Evolutionary conservation across 1,140 invertebrate species (phyloP).

Genomic region (Mylabris phalerata): DNA sequence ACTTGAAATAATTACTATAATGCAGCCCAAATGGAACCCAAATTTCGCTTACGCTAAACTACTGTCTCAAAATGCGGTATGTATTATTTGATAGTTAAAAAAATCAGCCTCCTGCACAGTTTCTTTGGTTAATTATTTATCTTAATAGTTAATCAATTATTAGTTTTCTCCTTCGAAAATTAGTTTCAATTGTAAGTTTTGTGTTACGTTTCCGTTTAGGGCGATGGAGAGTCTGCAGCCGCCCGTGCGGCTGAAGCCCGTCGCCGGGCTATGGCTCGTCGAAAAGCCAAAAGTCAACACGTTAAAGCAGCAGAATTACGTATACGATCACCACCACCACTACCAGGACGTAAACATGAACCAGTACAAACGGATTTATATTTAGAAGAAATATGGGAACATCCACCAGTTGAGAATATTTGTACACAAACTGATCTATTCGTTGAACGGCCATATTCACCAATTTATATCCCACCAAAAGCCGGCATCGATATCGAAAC

Average conservation of each 20-base stretch:
- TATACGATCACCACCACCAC: conserved; percentile 57
- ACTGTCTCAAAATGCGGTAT: conserved; percentile 40
- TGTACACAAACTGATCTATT: conserved; percentile 83
- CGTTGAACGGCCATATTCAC: conserved; percentile 68
- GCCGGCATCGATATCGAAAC: conserved; percentile 71
- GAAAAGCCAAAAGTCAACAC: conserved; percentile 47
- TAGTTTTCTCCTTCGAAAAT: too few species aligned
- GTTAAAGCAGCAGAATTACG: conserved; percentile 32
- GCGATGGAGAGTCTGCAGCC: conserved; percentile 52
- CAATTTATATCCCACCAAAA: conserved; percentile 68
- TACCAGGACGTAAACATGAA: conserved; percentile 72
- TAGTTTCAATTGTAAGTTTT: too few species aligned
- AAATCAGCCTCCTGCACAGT: neutral
- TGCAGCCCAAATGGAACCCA: conserved; percentile 46
- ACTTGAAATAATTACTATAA: conserved; percentile 6
- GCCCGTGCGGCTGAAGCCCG: conserved; percentile 54
- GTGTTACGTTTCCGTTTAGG: conserved; percentile 35
- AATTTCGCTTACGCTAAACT: conserved; percentile 46
- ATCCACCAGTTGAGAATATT: conserved; percentile 63
- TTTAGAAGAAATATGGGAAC: conserved; percentile 71
- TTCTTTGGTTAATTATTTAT: neutral
- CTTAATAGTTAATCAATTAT: neutral
- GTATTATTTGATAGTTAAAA: conserved; percentile 11
- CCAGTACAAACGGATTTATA: conserved; percentile 82
- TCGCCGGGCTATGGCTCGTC: conserved; percentile 52